Evolutionary conservation across 2,797 vertebrate species (phyloP), one percentile per base, ranked within the genome.

Genomic region (Vipera latastei): DNA sequence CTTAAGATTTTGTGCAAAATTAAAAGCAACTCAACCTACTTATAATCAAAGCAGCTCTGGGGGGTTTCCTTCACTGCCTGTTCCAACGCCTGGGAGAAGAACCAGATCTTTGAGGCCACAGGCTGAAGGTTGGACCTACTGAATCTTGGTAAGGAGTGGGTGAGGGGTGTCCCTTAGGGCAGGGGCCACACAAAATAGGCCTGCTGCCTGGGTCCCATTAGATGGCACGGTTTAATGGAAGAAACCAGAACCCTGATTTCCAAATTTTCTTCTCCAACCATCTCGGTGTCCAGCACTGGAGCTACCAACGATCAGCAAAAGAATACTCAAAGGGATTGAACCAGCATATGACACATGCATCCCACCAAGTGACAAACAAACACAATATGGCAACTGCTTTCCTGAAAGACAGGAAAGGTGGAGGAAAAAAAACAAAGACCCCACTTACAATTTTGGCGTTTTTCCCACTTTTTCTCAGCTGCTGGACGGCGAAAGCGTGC

Each of bases 381-480:
- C 55, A 25, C 9, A 9, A 57, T 9, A 16, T 83, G 0, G 51
- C 55, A 89, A 38, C 61, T 38, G 51, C 0, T 0, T 55, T 78
- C 83, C 73, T 78, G 61, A 56, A 78, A 88, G 85, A 3, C 38
- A 90, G 55, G 7, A 92, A 90, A 89, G 38, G 56, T 87, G 92
- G 25, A 55, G 22, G 22, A 1, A 0, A 38, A 22, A 2, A 13
- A n/a, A 16, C 38, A 65, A 91, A 38, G 93, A 0, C 18, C 89
- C 90, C 60, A 98, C 99, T 98, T 98, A 99, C 99, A 91, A 99
- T 99, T 98, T 99, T 99, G 97, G 99, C 99, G 97, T 99, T 99
- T 98, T 99, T 99, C 92, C 99, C 99, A 96, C 99, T 99, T 97
- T 99, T 99, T 94, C 99, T 98, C 95, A 99, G 98, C 96, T 99